Evolutionary conservation across 2,888 invertebrate species (phyloP).

Genomic region (Ctenicera cuprea): DNA sequence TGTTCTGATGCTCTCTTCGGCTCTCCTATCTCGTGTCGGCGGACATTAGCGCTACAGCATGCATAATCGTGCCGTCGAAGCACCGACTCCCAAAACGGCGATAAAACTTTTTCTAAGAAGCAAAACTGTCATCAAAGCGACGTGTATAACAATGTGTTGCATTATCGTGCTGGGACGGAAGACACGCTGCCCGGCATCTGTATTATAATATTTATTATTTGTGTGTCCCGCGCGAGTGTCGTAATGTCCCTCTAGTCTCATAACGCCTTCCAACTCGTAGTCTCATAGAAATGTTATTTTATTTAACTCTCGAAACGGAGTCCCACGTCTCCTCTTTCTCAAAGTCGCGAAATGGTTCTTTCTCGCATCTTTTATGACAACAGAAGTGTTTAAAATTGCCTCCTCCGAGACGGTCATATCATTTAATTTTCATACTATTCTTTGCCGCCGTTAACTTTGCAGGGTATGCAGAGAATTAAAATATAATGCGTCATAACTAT

Average conservation of each 20-base stretch:
- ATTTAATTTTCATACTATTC: conserved; percentile 72
- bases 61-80: conserved; percentile 59
- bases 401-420: conserved; percentile 70
- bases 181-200: conserved; percentile 66
- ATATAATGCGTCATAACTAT: conserved; percentile 70
- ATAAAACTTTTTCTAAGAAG: conserved; percentile 73
- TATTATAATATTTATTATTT: conserved; percentile 74
- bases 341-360: conserved; percentile 70
- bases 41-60: conserved; percentile 56
- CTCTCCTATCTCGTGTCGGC: conserved; percentile 48
- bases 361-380: conserved; percentile 71
- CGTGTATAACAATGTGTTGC: conserved; percentile 72
- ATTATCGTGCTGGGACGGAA: conserved; percentile 66
- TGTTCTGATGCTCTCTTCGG: conserved; percentile 49
- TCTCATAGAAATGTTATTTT: conserved; percentile 71
- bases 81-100: conserved; percentile 65
- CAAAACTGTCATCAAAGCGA: conserved; percentile 70
- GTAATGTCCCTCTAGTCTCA: conserved; percentile 68
- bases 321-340: conserved; percentile 71
- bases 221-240: conserved; percentile 69
- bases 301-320: conserved; percentile 70
- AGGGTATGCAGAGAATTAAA: conserved; percentile 66
- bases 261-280: conserved; percentile 66
- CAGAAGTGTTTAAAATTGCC: conserved; percentile 73
- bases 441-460: conserved; percentile 63